phyloP scores from a whole-genome alignment of 2,113 vertebrate genomes.

The Alligator mississippiensis region DNA sequence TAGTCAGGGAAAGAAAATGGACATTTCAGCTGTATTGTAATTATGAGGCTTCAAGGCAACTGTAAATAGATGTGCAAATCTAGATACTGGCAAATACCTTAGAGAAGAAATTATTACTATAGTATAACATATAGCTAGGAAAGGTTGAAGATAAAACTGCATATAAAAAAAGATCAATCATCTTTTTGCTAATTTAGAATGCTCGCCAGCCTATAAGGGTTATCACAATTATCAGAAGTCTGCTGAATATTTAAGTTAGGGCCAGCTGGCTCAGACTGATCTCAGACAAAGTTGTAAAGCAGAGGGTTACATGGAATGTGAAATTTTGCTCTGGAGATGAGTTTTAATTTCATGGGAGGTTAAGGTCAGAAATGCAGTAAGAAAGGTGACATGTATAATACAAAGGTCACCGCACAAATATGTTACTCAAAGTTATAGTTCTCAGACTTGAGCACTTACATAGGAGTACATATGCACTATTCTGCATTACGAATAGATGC shows the following conservation, averaged over 20 bases:
- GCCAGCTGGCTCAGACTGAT: conserved; percentile 58
- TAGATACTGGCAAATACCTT: conserved; percentile 79
- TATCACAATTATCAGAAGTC: conserved; percentile 83
- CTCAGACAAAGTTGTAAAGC: conserved; percentile 9
- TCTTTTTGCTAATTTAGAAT: conserved; percentile 80
- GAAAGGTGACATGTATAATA: neutral
- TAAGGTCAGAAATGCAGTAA: neutral
- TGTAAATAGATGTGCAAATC: conserved; percentile 86
- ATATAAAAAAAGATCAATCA: conserved; percentile 84
- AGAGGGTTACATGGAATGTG: conserved; percentile 17
- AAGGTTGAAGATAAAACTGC: conserved; percentile 84
- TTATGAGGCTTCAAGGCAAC: conserved; percentile 87
- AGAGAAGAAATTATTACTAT: conserved; percentile 83
- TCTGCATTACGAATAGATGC: neutral
- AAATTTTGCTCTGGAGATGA: conserved; percentile 11
- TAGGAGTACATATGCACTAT: neutral
- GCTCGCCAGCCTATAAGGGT: conserved; percentile 75
- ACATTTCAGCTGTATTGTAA: conserved; percentile 89
- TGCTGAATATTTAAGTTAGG: conserved; percentile 75
- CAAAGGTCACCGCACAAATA: neutral
- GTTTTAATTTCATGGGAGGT: neutral
- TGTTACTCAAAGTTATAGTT: neutral
- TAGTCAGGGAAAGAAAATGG: conserved; percentile 87
- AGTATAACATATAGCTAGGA: conserved; percentile 72
- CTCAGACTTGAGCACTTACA: neutral